Percentiles rank a stretch among this genome's conserved stretches.
Evolutionary conservation across 2,113 vertebrate genomes (phyloP).

Genomic region (Oplegnathus fasciatus): DNA sequence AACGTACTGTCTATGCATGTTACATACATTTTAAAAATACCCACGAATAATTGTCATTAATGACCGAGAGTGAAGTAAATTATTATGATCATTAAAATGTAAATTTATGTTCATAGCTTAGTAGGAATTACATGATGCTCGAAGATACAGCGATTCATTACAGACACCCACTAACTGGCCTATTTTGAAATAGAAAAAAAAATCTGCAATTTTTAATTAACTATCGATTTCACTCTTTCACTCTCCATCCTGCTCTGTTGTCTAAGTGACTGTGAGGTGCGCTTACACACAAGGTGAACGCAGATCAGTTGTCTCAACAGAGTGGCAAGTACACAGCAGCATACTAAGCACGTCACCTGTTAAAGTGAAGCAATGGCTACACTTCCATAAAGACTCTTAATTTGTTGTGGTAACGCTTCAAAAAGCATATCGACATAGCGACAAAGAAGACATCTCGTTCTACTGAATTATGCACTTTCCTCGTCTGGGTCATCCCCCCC

Average conservation of each 20-base stretch:
- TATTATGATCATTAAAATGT: neutral
- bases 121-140: neutral
- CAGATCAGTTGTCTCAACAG: neutral
- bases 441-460: neutral
- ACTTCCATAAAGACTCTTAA: neutral
- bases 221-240: neutral
- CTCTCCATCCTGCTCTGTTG: neutral
- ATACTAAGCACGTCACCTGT: neutral
- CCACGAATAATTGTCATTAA: neutral
- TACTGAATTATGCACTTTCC: neutral
- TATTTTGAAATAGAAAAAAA: neutral
- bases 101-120: neutral
- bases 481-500: neutral
- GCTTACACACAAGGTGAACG: conserved; percentile 1
- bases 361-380: neutral
- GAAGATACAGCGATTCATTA: neutral
- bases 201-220: neutral
- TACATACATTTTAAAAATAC: neutral
- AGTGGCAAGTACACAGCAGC: neutral
- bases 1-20: neutral
- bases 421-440: neutral
- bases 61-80: neutral
- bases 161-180: neutral
- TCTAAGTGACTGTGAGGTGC: conserved; percentile 3
- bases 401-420: conserved; percentile 2